phyloP scores from a whole-genome alignment of 2,888 invertebrate genomes.

The Branchipolynoe longqiensis region DNA sequence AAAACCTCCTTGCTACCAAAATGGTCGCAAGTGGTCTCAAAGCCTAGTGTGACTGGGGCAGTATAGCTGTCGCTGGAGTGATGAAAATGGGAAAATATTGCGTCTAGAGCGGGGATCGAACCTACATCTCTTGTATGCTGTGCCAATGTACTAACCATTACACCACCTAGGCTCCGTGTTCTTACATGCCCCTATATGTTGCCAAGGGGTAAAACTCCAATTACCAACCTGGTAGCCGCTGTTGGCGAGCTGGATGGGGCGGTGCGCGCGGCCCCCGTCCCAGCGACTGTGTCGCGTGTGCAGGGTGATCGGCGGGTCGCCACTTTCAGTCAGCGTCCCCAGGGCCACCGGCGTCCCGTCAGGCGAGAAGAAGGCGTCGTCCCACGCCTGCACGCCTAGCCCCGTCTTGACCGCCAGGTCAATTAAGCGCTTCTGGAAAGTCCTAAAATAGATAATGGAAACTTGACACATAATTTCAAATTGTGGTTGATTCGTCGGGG shows the following conservation, averaged over 20 bases:
- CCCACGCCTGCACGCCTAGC: constrained; percentile 57
- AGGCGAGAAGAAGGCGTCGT: constrained; percentile 51
- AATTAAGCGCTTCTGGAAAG: constrained; percentile 43
- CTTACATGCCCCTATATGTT: too few species aligned
- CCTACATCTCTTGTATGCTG: too few species aligned
- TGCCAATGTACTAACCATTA: too few species aligned
- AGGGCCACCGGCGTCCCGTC: neutral
- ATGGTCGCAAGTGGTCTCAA: too few species aligned
- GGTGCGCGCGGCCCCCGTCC: constrained; percentile 75
- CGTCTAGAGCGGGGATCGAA: too few species aligned
- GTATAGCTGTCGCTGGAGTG: too few species aligned
- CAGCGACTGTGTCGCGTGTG: constrained; percentile 77
- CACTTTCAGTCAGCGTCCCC: neutral
- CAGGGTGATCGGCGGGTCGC: neutral
- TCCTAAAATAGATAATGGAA: neutral
- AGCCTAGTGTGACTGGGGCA: too few species aligned
- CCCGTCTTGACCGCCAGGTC: neutral
- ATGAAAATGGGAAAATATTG: too few species aligned
- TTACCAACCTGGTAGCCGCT: constrained; percentile 74
- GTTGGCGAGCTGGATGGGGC: constrained; percentile 76
- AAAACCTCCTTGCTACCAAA: too few species aligned
- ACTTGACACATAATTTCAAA: too few species aligned
- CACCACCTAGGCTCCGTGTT: too few species aligned
- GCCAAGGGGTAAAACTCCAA: neutral
- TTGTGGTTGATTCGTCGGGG: too few species aligned